Base-by-base conservation (phyloP, 1,140 invertebrate genomes). In the Aphelinus certus region DNA sequence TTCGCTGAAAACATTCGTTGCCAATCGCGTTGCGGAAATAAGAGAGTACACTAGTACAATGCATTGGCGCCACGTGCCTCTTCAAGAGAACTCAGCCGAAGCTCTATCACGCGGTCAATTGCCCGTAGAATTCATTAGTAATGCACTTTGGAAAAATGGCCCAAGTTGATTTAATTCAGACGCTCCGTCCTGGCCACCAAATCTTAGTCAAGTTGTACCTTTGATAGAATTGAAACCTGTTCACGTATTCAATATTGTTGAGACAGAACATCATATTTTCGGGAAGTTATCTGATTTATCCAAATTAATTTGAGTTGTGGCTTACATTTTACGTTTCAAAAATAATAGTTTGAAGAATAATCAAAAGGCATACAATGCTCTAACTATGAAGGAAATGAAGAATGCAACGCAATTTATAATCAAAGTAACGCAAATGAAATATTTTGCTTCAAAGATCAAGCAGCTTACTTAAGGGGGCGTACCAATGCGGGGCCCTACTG, bases 21-120 rank as follows among this genome's bases (percentile, higher is more conserved):
- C 72, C 1, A 67, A 67, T 56, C 55, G 72, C 1, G 65, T 73
- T 1, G 5, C 64, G 1, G 64, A 74, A 56, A 74, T 74, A 45
- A 10, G 9, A n/a, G n/a, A n/a, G n/a, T n/a, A n/a, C n/a, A n/a
- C n/a, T n/a, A n/a, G n/a, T n/a, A n/a, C n/a, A n/a, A n/a, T n/a
- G n/a, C n/a, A n/a, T n/a, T n/a, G n/a, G n/a, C n/a, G n/a, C n/a
- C n/a, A n/a, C n/a, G n/a, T n/a, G n/a, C n/a, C n/a, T n/a, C n/a
- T n/a, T n/a, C n/a, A n/a, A n/a, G n/a, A n/a, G n/a, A n/a, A n/a
- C n/a, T n/a, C n/a, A n/a, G n/a, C n/a, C n/a, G n/a, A n/a, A n/a
- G n/a, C n/a, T n/a, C n/a, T n/a, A n/a, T n/a, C n/a, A n/a, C n/a
- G n/a, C n/a, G n/a, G n/a, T n/a, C n/a, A n/a, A n/a, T n/a, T n/a